phyloP scores from a whole-genome alignment of 2,113 vertebrate genomes.

The Seriola dumerili region DNA sequence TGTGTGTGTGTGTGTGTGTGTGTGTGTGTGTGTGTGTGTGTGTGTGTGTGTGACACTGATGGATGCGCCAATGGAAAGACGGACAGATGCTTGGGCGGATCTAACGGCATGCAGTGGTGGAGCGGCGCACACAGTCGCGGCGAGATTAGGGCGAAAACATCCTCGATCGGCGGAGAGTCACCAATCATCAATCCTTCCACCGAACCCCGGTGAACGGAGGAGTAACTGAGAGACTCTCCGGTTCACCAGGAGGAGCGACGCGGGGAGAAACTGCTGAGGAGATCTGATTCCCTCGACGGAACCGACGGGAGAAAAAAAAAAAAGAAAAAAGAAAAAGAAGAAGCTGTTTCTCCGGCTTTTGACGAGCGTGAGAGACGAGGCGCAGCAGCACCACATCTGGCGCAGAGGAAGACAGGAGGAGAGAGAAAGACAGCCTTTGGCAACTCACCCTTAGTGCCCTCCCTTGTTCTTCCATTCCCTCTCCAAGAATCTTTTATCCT shows the following conservation, averaged over 20 bases:
- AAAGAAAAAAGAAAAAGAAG: neutral
- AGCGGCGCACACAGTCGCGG: slow-evolving; percentile 81
- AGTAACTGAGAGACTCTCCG: slow-evolving; percentile 49
- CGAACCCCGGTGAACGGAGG: slow-evolving; percentile 59
- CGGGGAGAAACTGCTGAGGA: slow-evolving; percentile 39
- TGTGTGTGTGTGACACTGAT: slow-evolving; percentile 90
- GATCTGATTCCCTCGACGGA: slow-evolving; percentile 74
- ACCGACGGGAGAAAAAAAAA: slow-evolving; percentile 46
- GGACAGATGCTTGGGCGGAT: slow-evolving; percentile 99
- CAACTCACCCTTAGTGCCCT: slow-evolving; percentile 87
- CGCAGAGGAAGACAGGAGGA: slow-evolving; percentile 74
- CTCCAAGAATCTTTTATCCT: slow-evolving; percentile 42
- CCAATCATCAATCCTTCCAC: slow-evolving; percentile 35
- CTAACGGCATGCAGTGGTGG: slow-evolving; percentile 86
- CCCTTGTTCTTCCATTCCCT: slow-evolving; percentile 44
- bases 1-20: slow-evolving; percentile 69
- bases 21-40: slow-evolving; percentile 66
- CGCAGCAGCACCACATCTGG: slow-evolving; percentile 83
- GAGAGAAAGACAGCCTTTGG: slow-evolving; percentile 73
- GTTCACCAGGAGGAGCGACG: slow-evolving; percentile 44
- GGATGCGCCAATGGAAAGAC: slow-evolving; percentile 95
- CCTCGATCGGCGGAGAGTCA: slow-evolving; percentile 76
- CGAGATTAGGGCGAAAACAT: slow-evolving; percentile 82
- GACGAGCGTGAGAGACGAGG: slow-evolving; percentile 71
- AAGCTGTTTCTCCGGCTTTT: slow-evolving; percentile 64